Percentiles rank a stretch among this genome's conserved stretches.
Evolutionary conservation across 2,888 invertebrate genomes (phyloP).

Genomic region (Drosophila rubida): DNA sequence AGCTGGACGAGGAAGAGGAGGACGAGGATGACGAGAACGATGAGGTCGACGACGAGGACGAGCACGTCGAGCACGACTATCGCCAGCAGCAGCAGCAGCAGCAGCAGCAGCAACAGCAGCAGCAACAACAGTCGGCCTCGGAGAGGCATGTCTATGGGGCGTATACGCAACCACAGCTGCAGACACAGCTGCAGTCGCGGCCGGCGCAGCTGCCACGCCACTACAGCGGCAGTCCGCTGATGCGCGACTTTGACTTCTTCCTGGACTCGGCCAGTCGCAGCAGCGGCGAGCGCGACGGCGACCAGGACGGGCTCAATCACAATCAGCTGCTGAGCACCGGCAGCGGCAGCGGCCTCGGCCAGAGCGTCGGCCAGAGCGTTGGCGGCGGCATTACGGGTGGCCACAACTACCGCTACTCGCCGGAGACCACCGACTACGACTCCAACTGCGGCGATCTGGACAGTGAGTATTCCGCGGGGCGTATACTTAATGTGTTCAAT

Average conservation of each 20-base stretch:
- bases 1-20: constrained; percentile 63
- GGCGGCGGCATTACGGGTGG: constrained; percentile 56
- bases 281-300: constrained; percentile 84
- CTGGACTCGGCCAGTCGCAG: constrained; percentile 85
- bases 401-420: constrained; percentile 93
- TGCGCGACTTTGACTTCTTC: constrained; percentile 85
- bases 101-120: constrained; percentile 46
- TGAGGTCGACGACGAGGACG: constrained; percentile 76
- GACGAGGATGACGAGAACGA: constrained; percentile 75
- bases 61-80: constrained; percentile 51
- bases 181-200: constrained; percentile 53
- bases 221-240: constrained; percentile 80
- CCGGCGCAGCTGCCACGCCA: constrained; percentile 66
- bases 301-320: constrained; percentile 84
- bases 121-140: constrained; percentile 34
- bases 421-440: constrained; percentile 96
- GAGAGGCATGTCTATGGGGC: constrained; percentile 56
- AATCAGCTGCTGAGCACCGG: constrained; percentile 77
- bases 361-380: constrained; percentile 49
- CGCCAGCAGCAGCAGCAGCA: constrained; percentile 52
- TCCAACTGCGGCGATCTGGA: constrained; percentile 93
- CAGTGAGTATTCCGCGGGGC: constrained; percentile 86
- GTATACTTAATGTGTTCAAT: no score
- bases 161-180: constrained; percentile 51
- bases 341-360: constrained; percentile 83